These are phyloP conservation scores for Felis catus DNA, from an alignment of 2,113 vertebrate genomes.

Conservation along the genomic window DNA sequence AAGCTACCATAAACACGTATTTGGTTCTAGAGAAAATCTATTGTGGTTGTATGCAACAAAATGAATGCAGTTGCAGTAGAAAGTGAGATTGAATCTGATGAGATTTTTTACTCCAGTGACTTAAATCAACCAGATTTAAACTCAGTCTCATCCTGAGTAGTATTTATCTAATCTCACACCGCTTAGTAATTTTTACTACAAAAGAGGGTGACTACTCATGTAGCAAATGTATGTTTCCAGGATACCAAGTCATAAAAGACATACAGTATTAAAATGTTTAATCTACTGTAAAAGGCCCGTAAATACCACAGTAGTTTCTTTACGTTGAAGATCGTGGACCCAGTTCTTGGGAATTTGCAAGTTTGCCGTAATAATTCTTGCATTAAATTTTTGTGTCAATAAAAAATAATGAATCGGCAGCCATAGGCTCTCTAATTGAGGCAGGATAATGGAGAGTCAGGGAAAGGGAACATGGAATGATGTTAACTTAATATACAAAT, in stretches of 20 bases:
- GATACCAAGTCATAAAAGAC: background rate
- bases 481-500: background rate
- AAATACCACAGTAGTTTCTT: background rate
- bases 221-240: background rate
- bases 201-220: background rate
- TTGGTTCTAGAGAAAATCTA: background rate
- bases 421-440: conserved; percentile 18
- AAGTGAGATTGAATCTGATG: background rate
- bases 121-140: conserved; percentile 29
- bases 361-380: conserved; percentile 1
- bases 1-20: background rate
- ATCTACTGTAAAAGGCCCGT: background rate
- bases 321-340: background rate
- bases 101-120: background rate
- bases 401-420: background rate
- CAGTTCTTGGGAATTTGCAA: background rate
- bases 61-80: background rate
- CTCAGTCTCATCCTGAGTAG: background rate
- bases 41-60: background rate
- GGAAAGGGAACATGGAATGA: background rate
- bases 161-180: background rate
- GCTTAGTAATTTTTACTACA: background rate
- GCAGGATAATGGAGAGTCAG: background rate
- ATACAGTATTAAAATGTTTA: background rate
- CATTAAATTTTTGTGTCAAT: conserved; percentile 30